Evolutionary conservation across 2,113 vertebrate genomes (phyloP).

Genomic region (Heterotilapia buettikoferi): DNA sequence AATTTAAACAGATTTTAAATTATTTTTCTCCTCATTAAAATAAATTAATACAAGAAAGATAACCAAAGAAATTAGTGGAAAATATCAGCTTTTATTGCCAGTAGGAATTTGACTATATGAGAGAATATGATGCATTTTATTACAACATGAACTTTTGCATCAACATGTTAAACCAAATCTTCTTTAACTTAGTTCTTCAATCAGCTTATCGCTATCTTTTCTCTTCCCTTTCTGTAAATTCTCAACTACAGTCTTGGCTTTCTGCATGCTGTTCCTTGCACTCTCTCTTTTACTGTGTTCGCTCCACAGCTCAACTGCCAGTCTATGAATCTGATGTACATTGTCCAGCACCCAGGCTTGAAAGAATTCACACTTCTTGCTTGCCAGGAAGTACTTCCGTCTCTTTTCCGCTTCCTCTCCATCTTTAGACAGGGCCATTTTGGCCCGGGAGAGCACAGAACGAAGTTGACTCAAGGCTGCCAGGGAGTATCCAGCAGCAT

Average conservation of each 20-base stretch:
- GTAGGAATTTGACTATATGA: background rate
- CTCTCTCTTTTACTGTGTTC: slow-evolving; percentile 58
- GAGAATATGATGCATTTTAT: background rate
- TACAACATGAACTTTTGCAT: background rate
- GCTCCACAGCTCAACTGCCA: slow-evolving; percentile 68
- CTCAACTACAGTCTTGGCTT: slow-evolving; percentile 58
- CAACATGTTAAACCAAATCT: background rate
- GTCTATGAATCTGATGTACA: background rate
- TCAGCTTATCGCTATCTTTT: slow-evolving; percentile 53
- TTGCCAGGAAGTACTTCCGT: slow-evolving; percentile 66
- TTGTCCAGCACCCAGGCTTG: slow-evolving; percentile 81
- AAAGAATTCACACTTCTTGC: slow-evolving; percentile 83
- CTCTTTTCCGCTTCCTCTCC: slow-evolving; percentile 47
- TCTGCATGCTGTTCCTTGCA: slow-evolving; percentile 57
- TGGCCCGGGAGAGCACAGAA: slow-evolving; percentile 57
- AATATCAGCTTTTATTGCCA: background rate
- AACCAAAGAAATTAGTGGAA: background rate
- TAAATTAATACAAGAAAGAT: background rate
- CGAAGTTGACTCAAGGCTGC: slow-evolving; percentile 76
- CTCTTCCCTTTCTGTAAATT: slow-evolving; percentile 67
- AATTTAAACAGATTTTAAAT: background rate
- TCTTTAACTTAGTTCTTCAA: slow-evolving; percentile 74
- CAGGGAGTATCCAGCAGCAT: slow-evolving; percentile 65
- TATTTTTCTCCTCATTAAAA: background rate
- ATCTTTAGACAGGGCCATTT: slow-evolving; percentile 25